Evolutionary conservation across 2,113 vertebrate genomes (phyloP).

Genomic region (Gallinago paraguaiae): DNA sequence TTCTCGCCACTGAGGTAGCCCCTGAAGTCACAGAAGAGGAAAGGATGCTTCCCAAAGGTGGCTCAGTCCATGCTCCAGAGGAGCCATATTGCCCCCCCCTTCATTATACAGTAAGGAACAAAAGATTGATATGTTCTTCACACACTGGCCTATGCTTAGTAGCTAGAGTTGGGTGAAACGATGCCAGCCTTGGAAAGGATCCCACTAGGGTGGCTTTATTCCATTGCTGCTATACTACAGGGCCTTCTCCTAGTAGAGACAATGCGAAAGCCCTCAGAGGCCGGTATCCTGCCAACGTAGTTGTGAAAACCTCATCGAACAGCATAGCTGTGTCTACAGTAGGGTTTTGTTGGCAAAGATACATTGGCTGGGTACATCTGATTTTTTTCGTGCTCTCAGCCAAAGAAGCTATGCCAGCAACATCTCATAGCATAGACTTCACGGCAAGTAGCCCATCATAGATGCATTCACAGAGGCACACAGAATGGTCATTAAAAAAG

Average conservation of each 20-base stretch:
- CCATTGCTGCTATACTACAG: not conserved
- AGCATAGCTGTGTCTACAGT: conserved; percentile 3
- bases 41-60: not conserved
- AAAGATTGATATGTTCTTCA: not conserved
- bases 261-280: conserved; percentile 21
- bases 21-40: not conserved
- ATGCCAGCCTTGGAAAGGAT: not conserved
- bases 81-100: not conserved
- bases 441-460: not conserved
- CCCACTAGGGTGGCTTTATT: not conserved
- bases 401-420: not conserved
- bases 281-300: not conserved
- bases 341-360: conserved; percentile 15
- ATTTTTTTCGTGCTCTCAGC: not conserved
- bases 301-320: conserved; percentile 11
- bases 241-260: not conserved
- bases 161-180: not conserved
- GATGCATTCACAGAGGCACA: not conserved
- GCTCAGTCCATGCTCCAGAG: not conserved
- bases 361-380: not conserved
- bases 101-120: not conserved
- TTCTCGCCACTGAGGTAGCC: not conserved
- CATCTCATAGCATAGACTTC: conserved; percentile 5
- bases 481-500: conserved; percentile 14
- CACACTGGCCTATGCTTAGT: not conserved